Conservation (phyloP, 2,888 invertebrate species). For the Drosophila rellima region DNA sequence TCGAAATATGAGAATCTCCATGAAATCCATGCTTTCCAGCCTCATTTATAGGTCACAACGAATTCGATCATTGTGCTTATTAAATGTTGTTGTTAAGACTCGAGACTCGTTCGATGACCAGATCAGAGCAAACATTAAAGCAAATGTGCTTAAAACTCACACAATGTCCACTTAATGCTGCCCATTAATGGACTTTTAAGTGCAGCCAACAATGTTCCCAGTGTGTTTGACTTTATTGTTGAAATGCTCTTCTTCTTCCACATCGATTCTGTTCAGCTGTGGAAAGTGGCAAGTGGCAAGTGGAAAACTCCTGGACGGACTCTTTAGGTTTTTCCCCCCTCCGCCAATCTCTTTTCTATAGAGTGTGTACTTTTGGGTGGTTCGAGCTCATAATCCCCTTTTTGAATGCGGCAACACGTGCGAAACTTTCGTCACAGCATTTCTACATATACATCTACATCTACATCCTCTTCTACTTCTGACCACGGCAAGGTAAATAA, state of each 20-base stretch:
- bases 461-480: slow-evolving; percentile 11
- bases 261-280: slow-evolving; percentile 52
- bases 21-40: too few species aligned
- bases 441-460: slow-evolving; percentile 17
- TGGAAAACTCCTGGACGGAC: slow-evolving; percentile 10
- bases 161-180: slow-evolving; percentile 78
- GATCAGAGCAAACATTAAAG: slow-evolving; percentile 50
- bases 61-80: slow-evolving; percentile 1
- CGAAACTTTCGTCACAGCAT: slow-evolving; percentile 38
- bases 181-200: slow-evolving; percentile 81
- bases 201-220: slow-evolving; percentile 70
- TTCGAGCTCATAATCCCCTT: slow-evolving; percentile 65
- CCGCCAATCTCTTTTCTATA: background rate
- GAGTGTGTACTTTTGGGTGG: slow-evolving; percentile 4
- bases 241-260: slow-evolving; percentile 37
- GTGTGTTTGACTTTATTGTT: slow-evolving; percentile 74
- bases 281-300: background rate
- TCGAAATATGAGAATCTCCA: too few species aligned
- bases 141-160: slow-evolving; percentile 67
- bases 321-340: background rate
- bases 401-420: slow-evolving; percentile 71
- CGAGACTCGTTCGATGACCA: slow-evolving; percentile 35
- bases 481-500: slow-evolving; percentile 45
- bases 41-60: slow-evolving; percentile 23
- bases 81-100: slow-evolving; percentile 29